Base-by-base conservation (phyloP, 2,888 invertebrate genomes). In the Agrochola lota region DNA sequence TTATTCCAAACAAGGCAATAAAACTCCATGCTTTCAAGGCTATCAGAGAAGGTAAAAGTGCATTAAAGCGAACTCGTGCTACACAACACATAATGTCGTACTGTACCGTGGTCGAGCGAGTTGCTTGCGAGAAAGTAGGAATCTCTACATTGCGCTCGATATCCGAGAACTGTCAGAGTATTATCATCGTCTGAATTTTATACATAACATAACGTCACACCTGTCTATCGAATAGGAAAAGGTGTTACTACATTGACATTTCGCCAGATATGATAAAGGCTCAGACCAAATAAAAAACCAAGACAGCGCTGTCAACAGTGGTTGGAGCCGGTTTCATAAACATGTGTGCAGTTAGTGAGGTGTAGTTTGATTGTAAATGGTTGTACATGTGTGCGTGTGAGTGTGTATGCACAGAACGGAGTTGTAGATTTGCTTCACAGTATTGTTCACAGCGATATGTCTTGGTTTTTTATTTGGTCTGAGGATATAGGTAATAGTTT, bases 1-100 rank as follows among this genome's bases (percentile, higher is more conserved):
- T 85, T 81, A 82, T 74, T 59, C 68, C 76, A 78, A 81, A 80
- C 15, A 77, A 68, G 81, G 77, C 26, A 77, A 80, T 84, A 84
- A 80, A 77, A 63, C n/a, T 71, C 60, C 49, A 81, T 77, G 26
- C 71, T 67, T 70, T 60, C 71, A 77, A 80, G 81, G 66, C 72
- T 85, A 77, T 75, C 77, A 49, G 77, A 62, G 80, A 75, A 85
- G 75, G 76, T 80, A 83, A 84, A 71, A 83, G 83, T 80, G 66
- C 63, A 77, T 43, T 83, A 83, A 60, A 57, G 43, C 43, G 66
- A 49, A 60, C 59, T 73, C 60, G 69, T 73, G 67, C 40, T 52
- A 73, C 62, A 80, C 63, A 67, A 59, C 60, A 80, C 55, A 40
- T 68, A 23, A 80, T 63, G 70, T 67, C 57, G 66, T 17, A 62